phyloP scores from a whole-genome alignment of 2,797 vertebrate genomes.

The Eospalax fontanierii region DNA sequence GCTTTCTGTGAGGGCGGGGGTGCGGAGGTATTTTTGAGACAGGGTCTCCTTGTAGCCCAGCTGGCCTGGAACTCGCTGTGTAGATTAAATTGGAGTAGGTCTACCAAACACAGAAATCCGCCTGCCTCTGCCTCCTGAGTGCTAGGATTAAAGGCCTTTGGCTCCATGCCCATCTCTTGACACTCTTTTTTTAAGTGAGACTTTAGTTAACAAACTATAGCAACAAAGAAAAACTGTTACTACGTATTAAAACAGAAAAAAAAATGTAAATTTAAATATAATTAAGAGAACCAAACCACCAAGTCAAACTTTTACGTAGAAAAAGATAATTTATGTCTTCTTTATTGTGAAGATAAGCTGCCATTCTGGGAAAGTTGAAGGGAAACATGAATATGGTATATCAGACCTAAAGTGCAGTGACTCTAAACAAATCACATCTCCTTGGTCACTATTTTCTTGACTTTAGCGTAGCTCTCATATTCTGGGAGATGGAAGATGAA shows the following conservation, averaged over 20 bases:
- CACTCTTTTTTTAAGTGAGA: too few relatives aligned
- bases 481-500: not conserved
- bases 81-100: too few relatives aligned
- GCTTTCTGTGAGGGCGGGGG: too few relatives aligned
- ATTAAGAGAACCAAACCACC: not conserved
- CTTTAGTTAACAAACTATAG: not conserved
- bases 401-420: not conserved
- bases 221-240: not conserved
- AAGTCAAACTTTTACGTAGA: not conserved
- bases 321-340: not conserved
- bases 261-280: constrained; percentile 40
- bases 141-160: too few relatives aligned
- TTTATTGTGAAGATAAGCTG: not conserved
- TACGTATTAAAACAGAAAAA: not conserved
- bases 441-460: not conserved
- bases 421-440: not conserved
- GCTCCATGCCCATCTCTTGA: too few relatives aligned
- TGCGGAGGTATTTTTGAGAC: too few relatives aligned
- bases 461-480: not conserved
- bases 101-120: too few relatives aligned
- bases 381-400: not conserved
- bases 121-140: too few relatives aligned
- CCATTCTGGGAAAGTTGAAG: not conserved
- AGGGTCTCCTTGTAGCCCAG: too few relatives aligned
- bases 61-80: too few relatives aligned